Base-by-base conservation (phyloP, 2,888 invertebrate genomes). In the Abscondita cerata region DNA sequence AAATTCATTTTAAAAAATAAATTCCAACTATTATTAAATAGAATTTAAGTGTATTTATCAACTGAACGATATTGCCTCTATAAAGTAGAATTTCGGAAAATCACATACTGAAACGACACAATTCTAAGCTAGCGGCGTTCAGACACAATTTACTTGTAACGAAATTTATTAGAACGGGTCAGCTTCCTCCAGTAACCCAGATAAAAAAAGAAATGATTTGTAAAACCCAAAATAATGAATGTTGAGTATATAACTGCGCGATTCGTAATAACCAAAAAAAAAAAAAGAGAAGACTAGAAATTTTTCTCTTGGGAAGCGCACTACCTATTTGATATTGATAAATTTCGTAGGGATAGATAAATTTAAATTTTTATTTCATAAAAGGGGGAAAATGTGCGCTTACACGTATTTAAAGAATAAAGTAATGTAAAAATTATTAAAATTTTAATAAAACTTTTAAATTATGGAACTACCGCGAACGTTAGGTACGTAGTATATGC, bases 141-240 rank as follows among this genome's bases (percentile, higher is more conserved):
- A 47, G 55, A 55, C 38, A 20, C 48, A 55, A 48, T 55, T 55
- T 34, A 48, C 34, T 55, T 47, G 19, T 34, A 47, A 48, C 19
- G 12, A 13, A 55, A 55, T 55, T 55, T 54, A 54, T 55, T 47
- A 40, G 48, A 36, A 20, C n/a, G 55, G 55, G 55, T 55, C 55
- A 55, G 36, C 48, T 55, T 19, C 34, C 12, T 33, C 47, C 55
- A 55, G 48, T 47, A 38, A 47, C 12, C 48, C 55, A 44, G 36
- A 48, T 20, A 38, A 19, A 20, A 36, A 33, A 46, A 16, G 12
- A 55, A 38, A 34, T 47, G 36, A 18, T 55, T 48, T 46, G 47
- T 36, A 48, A 55, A n/a, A 55, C 12, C 16, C 19, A 36, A 18
- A 34, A 48, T 48, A 55, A 55, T 55, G 19, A 48, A 13, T 13